phyloP scores from a whole-genome alignment of 2,113 vertebrate species.

The Mustelus asterias region DNA sequence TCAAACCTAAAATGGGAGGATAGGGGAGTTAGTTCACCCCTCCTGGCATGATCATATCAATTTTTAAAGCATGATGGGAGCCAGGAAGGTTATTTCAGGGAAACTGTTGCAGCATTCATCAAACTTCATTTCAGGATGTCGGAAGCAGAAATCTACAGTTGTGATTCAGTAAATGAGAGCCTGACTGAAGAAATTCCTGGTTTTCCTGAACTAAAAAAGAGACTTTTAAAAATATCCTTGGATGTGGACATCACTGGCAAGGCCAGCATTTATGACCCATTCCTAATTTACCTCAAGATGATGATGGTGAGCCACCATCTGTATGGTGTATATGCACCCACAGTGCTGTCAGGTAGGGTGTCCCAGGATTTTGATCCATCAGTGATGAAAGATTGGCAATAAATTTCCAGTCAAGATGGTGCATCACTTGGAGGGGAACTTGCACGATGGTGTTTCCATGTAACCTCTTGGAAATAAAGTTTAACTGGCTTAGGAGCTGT shows the following conservation, averaged over 20 bases:
- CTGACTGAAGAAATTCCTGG: not conserved
- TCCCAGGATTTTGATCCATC: not conserved
- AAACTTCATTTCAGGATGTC: not conserved
- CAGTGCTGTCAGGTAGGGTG: not conserved
- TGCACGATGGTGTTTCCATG: not conserved
- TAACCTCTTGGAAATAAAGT: not conserved
- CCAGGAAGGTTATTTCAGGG: not conserved
- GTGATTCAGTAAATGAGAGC: not conserved
- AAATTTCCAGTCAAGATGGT: not conserved
- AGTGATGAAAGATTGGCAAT: not conserved
- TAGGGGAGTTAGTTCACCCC: too few relatives aligned
- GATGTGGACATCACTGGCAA: not conserved
- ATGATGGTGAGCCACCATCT: not conserved
- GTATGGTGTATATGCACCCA: not conserved
- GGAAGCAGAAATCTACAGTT: not conserved
- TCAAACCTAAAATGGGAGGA: too few relatives aligned
- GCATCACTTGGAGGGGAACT: not conserved
- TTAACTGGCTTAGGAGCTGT: not conserved
- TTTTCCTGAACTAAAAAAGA: not conserved
- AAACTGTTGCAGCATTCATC: not conserved
- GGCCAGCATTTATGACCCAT: not conserved
- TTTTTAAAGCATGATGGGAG: not conserved
- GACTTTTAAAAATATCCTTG: not conserved
- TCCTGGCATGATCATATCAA: not conserved
- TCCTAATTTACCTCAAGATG: not conserved